Base-by-base conservation (phyloP, 2,888 invertebrate genomes). In the Hedychridium roseum region DNA sequence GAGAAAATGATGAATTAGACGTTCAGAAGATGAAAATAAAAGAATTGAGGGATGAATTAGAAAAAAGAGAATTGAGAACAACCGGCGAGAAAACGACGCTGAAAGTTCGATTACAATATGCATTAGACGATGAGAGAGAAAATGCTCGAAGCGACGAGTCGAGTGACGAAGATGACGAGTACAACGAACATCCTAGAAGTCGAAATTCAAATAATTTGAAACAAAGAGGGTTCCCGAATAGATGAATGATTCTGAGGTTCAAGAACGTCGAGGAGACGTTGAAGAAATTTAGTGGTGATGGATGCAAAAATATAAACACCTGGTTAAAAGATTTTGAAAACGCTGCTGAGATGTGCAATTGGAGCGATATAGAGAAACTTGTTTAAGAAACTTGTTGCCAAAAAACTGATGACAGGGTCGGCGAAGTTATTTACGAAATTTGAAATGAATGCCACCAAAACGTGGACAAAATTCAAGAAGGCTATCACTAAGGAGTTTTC, bases 391-490 rank as follows among this genome's bases (percentile, higher is more conserved):
- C n/a, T n/a, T n/a, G n/a, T n/a, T n/a, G 17, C 18, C 3, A 2
- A 18, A n/a, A 36, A 17, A 15, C n/a, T 36, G 18, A 2, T 36
- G 36, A 4, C 2, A 5, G 36, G 36, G 3, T 21, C 36, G n/a
- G 36, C 36, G 2, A 36, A 36, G 12, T n/a, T 36, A 2, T 16
- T 36, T 15, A 20, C 16, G 2, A 16, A 18, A 11, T 36, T 21
- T n/a, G 36, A 36, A 14, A 3, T 3, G 2, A 9, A 17, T 3
- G 3, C 17, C 14, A 15, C 2, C 3, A n/a, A n/a, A 15, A 30
- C 16, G n/a, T 44, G 27, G 17, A 17, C 7, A 12, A 38, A 5
- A 12, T 11, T 44, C n/a, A 44, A 44, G 18, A 38, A 1, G 11
- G 3, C 15, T 9, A 7, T 37, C 3, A 12, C 2, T 4, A 2